Percentiles rank a stretch among this genome's conserved stretches.
Evolutionary conservation across 1,140 invertebrate genomes (phyloP).

Genomic region (Oncopeltus fasciatus): DNA sequence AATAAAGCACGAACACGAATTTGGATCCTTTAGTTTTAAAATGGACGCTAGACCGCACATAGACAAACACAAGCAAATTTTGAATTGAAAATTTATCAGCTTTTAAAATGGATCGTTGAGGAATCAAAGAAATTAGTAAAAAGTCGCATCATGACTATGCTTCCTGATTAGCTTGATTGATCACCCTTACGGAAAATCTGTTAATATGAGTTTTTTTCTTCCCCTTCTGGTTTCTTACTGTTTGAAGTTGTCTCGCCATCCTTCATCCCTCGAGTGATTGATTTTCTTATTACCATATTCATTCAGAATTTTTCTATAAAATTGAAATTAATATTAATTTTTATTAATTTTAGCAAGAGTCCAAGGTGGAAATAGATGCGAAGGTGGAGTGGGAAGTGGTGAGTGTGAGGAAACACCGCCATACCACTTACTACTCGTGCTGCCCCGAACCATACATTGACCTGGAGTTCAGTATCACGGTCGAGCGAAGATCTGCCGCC

Average conservation of each 20-base stretch:
- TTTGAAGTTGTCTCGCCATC: not conserved
- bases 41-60: no score
- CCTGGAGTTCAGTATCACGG: slow-evolving; percentile 35
- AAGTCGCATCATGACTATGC: no score
- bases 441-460: slow-evolving; percentile 40
- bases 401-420: slow-evolving; percentile 29
- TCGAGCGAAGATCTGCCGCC: slow-evolving; percentile 41
- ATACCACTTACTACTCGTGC: slow-evolving; percentile 33
- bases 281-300: not conserved
- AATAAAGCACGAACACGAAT: no score
- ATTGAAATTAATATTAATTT: not conserved
- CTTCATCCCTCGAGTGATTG: not conserved
- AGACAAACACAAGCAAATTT: no score
- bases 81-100: no score
- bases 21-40: no score
- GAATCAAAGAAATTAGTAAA: no score
- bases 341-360: not conserved
- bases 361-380: slow-evolving; percentile 28
- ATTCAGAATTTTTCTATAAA: not conserved
- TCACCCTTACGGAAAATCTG: not conserved
- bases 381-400: slow-evolving; percentile 44
- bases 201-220: not conserved
- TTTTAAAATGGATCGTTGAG: no score
- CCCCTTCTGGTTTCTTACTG: not conserved
- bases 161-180: no score